Conservation (phyloP, 1,140 invertebrate genomes). For the Stratiolaelaps scimitus region DNA sequence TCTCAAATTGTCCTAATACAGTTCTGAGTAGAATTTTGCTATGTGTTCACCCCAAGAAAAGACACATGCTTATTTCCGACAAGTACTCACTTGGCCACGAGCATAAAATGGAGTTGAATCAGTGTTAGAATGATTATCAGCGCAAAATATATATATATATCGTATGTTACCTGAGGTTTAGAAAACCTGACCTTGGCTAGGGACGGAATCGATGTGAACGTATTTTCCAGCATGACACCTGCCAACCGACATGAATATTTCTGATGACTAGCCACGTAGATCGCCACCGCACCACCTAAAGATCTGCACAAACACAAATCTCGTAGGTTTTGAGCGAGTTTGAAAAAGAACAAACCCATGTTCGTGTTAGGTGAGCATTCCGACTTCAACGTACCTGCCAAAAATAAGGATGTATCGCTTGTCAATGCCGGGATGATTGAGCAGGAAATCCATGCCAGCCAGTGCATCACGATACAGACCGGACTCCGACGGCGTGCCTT, state of each 20-base stretch:
- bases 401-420: constrained; percentile 74
- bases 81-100: no score
- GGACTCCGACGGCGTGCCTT: constrained; percentile 66
- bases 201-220: constrained; percentile 75
- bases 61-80: no score
- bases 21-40: no score
- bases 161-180: no score
- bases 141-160: no score
- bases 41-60: no score
- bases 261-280: constrained; percentile 60
- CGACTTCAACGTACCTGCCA: constrained; percentile 50
- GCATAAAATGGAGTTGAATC: no score
- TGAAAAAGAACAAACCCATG: no score
- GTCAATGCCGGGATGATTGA: constrained; percentile 65
- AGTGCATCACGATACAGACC: constrained; percentile 72
- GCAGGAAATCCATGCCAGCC: constrained; percentile 69
- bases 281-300: constrained; percentile 63
- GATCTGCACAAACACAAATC: constrained; percentile 40
- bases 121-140: no score
- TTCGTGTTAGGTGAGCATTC: neutral
- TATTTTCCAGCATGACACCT: constrained; percentile 72
- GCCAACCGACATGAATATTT: constrained; percentile 52
- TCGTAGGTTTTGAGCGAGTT: no score
- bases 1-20: no score
- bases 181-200: constrained; percentile 27